Evolutionary conservation across 2,113 vertebrate species (phyloP).

Genomic region (Rousettus leschenaultii): DNA sequence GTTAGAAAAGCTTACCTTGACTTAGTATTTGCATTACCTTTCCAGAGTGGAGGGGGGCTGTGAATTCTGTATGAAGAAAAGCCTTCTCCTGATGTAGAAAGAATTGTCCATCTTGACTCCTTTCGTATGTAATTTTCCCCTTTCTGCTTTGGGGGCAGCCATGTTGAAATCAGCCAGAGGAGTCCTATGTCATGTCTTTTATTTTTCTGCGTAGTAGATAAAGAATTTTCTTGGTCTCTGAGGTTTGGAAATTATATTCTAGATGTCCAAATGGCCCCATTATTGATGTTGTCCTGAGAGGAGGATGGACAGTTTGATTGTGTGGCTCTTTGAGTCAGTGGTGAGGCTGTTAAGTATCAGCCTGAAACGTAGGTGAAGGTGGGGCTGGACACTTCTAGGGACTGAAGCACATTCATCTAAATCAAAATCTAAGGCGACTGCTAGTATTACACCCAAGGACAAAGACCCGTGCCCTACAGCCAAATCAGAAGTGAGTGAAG

Average conservation of each 20-base stretch:
- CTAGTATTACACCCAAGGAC: neutral
- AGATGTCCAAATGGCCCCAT: neutral
- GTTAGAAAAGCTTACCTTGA: neutral
- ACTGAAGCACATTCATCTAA: neutral
- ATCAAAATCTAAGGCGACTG: neutral
- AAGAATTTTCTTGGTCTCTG: neutral
- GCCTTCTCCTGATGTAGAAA: neutral
- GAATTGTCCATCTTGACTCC: neutral
- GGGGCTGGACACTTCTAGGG: neutral
- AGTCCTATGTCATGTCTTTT: neutral
- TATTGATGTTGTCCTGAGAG: neutral
- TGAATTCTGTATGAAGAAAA: neutral
- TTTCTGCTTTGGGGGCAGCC: neutral
- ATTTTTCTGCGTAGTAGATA: neutral
- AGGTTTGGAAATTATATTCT: slow-evolving; percentile 8
- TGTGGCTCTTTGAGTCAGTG: neutral
- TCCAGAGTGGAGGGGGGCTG: neutral
- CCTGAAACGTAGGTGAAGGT: neutral
- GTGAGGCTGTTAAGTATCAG: neutral
- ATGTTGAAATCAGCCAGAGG: neutral
- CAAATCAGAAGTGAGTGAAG: neutral
- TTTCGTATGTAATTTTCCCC: neutral
- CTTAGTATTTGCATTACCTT: neutral
- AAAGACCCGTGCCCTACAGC: neutral
- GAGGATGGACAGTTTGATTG: neutral